Percentiles rank a stretch among this genome's conserved stretches.
phyloP scores from a whole-genome alignment of 2,113 vertebrate genomes.

The Cavia porcellus region DNA sequence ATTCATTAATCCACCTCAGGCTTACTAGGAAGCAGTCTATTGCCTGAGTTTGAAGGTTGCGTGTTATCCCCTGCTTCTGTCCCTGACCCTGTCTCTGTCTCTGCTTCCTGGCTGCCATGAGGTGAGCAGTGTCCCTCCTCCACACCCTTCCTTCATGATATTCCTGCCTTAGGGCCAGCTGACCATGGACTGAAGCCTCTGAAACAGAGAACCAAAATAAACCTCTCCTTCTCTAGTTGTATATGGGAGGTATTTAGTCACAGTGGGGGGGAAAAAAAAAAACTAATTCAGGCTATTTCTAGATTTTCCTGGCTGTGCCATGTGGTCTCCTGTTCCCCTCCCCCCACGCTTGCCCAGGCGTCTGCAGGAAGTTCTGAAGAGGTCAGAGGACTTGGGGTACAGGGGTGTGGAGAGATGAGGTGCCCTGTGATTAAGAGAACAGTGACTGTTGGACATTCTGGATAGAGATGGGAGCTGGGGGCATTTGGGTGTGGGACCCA shows the following conservation, averaged over 20 bases:
- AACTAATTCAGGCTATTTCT: background rate
- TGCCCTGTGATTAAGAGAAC: background rate
- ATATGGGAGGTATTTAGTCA: background rate
- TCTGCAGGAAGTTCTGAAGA: background rate
- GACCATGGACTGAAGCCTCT: background rate
- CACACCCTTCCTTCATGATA: background rate
- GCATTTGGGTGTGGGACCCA: background rate
- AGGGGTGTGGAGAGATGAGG: background rate
- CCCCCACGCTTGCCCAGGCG: rapidly evolving
- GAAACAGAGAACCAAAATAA: background rate
- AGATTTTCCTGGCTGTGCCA: background rate
- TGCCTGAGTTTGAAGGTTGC: background rate
- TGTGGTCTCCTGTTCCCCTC: background rate
- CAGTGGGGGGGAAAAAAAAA: background rate
- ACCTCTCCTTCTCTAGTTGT: background rate
- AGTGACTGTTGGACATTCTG: background rate
- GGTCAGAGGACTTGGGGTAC: background rate
- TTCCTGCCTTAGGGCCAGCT: background rate
- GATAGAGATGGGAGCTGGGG: background rate
- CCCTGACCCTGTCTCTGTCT: background rate
- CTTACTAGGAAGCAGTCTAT: background rate
- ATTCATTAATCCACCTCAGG: background rate
- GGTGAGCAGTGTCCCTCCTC: background rate
- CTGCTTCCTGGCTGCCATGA: background rate
- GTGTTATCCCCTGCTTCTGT: background rate